A percentile compares a stretch with the other conserved stretches of the same genome.
Conservation (phyloP, 1,140 invertebrate genomes). For the Drosophila equinoxialis region DNA sequence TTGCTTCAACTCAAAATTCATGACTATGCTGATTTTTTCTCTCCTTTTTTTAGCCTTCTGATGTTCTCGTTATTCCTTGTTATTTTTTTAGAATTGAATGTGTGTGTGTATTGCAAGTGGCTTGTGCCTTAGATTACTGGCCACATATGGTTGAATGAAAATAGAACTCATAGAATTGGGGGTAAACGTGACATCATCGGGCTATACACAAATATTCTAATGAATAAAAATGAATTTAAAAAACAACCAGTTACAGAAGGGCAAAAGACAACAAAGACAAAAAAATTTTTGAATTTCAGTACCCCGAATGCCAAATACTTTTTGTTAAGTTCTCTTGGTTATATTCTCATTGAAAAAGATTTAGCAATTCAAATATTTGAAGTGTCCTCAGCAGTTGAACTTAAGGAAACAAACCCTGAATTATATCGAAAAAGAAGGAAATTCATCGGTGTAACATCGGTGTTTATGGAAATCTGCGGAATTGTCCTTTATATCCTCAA, state of each 20-base stretch:
- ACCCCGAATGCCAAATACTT: background rate
- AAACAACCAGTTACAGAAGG: conserved; percentile 12
- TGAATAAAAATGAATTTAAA: conserved; percentile 76
- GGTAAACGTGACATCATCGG: conserved; percentile 71
- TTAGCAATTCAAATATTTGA: too few species aligned
- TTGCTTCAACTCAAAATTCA: conserved; percentile 39
- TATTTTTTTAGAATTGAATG: background rate
- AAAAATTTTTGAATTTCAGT: background rate
- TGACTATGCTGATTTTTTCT: conserved; percentile 21
- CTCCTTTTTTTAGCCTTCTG: background rate
- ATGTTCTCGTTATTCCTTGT: background rate
- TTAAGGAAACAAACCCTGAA: too few species aligned
- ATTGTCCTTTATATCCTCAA: too few species aligned
- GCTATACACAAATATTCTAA: conserved; percentile 49
- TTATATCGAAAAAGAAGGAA: too few species aligned
- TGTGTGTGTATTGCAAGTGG: background rate
- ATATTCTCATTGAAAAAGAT: too few species aligned
- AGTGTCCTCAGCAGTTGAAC: too few species aligned
- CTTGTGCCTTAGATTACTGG: conserved; percentile 8
- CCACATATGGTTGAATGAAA: conserved; percentile 15
- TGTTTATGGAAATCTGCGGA: too few species aligned
- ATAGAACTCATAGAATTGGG: conserved; percentile 14
- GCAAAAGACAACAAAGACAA: conserved; percentile 1
- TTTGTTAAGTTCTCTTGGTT: background rate
- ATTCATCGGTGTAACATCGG: too few species aligned